Percentiles rank a stretch among this genome's conserved stretches.
These are phyloP conservation scores for Coelinius sp. DNA, from an alignment of 2,888 invertebrate species.

Conservation along the genomic window DNA sequence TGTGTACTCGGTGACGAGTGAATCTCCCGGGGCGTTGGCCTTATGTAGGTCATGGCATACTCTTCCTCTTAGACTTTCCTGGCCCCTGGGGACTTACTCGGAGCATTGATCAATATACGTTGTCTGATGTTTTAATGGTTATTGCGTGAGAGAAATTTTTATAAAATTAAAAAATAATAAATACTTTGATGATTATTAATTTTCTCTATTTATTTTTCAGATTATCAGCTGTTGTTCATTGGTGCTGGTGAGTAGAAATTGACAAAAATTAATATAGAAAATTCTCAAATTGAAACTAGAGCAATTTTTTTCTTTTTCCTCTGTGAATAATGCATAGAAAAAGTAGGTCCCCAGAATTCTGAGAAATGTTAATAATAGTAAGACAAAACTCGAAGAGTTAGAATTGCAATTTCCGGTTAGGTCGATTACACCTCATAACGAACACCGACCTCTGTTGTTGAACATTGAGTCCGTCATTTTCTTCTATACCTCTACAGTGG, in stretches of 20 bases:
- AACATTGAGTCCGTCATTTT: background rate
- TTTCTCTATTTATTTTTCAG: background rate
- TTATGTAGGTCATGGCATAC: constrained; percentile 36
- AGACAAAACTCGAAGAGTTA: background rate
- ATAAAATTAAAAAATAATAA: background rate
- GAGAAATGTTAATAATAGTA: background rate
- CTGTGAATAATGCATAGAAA: background rate
- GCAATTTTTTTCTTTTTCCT: background rate
- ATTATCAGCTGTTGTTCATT: background rate
- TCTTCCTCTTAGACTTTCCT: constrained; percentile 28
- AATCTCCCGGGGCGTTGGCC: background rate
- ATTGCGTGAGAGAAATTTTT: background rate
- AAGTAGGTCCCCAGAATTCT: background rate
- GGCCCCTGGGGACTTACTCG: constrained; percentile 19
- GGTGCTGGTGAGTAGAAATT: background rate
- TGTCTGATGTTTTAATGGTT: background rate
- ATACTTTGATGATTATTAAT: background rate
- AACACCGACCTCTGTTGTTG: constrained; percentile 9
- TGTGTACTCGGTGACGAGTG: background rate
- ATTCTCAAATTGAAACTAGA: background rate
- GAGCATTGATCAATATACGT: background rate
- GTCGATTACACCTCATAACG: background rate
- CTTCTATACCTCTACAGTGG: background rate
- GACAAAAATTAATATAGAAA: background rate
- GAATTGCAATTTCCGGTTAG: constrained; percentile 5